Evolutionary conservation across 1,140 invertebrate genomes (phyloP).

Genomic region (Ruditapes philippinarum): DNA sequence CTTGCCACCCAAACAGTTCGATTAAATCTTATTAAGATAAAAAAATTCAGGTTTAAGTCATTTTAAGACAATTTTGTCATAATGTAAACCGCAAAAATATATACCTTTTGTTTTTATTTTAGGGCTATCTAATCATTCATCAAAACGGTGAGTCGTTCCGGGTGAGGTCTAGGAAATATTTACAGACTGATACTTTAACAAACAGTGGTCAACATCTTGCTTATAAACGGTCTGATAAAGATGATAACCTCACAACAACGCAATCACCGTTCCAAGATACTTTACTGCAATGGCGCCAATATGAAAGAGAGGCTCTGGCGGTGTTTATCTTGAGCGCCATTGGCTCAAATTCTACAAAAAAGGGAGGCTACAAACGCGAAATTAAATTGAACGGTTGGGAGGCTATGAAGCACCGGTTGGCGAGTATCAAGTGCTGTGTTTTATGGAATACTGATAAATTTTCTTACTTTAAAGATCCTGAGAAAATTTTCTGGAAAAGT

Average conservation of each 20-base stretch:
- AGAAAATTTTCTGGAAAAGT: conserved; percentile 21
- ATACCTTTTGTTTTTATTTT: not conserved
- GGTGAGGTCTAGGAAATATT: not conserved
- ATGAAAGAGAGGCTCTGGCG: not conserved
- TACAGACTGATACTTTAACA: not conserved
- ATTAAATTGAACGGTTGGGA: conserved; percentile 45
- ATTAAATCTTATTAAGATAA: too few relatives aligned
- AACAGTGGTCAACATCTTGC: not conserved
- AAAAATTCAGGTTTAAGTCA: too few relatives aligned
- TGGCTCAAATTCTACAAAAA: not conserved
- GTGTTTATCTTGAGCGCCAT: conserved; percentile 25
- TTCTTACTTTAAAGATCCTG: not conserved
- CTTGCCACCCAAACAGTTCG: too few relatives aligned
- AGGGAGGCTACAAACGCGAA: not conserved
- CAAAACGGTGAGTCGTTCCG: not conserved
- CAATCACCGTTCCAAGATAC: not conserved
- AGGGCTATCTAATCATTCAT: conserved; percentile 2
- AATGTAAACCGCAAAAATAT: too few relatives aligned
- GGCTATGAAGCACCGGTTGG: not conserved
- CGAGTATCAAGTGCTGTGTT: conserved; percentile 5
- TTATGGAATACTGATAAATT: conserved; percentile 9
- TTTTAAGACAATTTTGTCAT: too few relatives aligned
- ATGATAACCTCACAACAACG: not conserved
- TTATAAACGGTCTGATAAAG: too few relatives aligned
- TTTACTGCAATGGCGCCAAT: not conserved